Percentiles rank a stretch among this genome's conserved stretches.
Evolutionary conservation across 2,113 vertebrate species (phyloP).

Genomic region (Egretta garzetta): DNA sequence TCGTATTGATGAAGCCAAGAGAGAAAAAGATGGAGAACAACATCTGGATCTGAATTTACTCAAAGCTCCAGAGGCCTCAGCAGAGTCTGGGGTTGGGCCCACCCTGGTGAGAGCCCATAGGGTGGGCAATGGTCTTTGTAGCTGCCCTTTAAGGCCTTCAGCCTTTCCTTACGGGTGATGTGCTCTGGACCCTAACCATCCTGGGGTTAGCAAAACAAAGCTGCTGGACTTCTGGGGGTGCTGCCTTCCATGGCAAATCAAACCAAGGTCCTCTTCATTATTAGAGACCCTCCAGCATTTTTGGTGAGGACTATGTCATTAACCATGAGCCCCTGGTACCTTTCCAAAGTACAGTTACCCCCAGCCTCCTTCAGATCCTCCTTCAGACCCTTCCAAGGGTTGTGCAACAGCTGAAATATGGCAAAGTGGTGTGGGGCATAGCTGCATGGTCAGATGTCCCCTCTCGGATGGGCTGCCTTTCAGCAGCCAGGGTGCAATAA

Average conservation of each 20-base stretch:
- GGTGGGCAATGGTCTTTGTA: neutral
- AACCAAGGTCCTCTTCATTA: neutral
- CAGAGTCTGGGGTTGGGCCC: neutral
- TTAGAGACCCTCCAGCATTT: neutral
- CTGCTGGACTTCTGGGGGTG: neutral
- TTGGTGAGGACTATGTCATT: neutral
- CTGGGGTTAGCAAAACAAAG: neutral
- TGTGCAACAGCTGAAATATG: neutral
- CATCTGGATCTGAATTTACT: neutral
- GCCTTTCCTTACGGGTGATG: neutral
- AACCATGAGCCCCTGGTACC: rapidly evolving
- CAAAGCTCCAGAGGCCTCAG: neutral
- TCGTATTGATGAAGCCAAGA: neutral
- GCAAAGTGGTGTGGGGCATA: neutral
- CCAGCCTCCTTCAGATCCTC: neutral
- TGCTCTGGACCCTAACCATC: neutral
- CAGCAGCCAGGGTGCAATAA: neutral
- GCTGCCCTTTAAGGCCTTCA: neutral
- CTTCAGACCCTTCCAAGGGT: too few relatives aligned
- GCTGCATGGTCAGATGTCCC: neutral
- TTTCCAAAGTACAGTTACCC: neutral
- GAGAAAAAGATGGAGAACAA: neutral
- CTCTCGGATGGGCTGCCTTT: neutral
- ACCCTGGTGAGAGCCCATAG: neutral
- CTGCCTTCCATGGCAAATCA: neutral